Conservation (phyloP, 1,140 invertebrate genomes). For the Brachionus rotundiformis region DNA sequence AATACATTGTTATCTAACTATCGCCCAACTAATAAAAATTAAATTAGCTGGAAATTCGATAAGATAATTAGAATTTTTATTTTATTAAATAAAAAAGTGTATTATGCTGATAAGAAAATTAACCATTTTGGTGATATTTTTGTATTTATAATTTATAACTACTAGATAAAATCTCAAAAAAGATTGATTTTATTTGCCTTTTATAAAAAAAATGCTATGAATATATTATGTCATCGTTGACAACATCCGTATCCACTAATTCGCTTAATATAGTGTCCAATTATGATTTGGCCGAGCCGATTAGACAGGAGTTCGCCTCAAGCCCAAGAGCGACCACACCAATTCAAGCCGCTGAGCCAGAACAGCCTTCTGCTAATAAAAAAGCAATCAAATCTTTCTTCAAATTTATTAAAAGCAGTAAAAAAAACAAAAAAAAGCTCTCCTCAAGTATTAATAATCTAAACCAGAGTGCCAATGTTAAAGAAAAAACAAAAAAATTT, state of each 20-base stretch:
- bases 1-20: background rate
- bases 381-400: slow-evolving; percentile 3
- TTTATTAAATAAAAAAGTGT: background rate
- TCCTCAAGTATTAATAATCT: slow-evolving; percentile 32
- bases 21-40: background rate
- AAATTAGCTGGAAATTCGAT: slow-evolving; percentile 37
- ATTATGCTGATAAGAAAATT: background rate
- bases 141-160: slow-evolving; percentile 1
- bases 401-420: slow-evolving; percentile 26
- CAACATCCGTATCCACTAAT: background rate
- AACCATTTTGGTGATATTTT: background rate
- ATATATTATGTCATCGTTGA: background rate
- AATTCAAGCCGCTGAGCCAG: background rate
- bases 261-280: slow-evolving; percentile 13
- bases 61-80: slow-evolving; percentile 29
- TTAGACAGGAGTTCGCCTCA: background rate
- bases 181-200: background rate
- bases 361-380: background rate
- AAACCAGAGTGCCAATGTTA: background rate
- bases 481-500: slow-evolving; percentile 23
- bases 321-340: background rate
- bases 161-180: background rate
- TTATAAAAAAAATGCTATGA: background rate
- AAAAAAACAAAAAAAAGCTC: slow-evolving; percentile 1
- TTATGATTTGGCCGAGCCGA: background rate